phyloP scores from a whole-genome alignment of 30 jellyfish, hydroid and myxozoan genomes.

The Turritopsis dohrnii region DNA sequence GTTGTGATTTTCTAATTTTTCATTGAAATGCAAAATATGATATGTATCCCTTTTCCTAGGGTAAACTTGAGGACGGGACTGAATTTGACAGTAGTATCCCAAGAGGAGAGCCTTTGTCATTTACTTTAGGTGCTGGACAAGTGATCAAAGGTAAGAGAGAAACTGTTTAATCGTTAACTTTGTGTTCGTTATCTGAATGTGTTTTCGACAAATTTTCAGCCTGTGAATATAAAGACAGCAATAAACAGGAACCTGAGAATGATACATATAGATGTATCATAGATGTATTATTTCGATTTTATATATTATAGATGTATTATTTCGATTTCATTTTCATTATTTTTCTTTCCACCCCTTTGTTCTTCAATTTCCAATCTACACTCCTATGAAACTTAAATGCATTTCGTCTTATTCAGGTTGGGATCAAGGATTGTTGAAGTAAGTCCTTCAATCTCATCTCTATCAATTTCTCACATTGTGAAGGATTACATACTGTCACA shows the following conservation, averaged over 20 bases:
- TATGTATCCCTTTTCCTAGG: conserved; percentile 32
- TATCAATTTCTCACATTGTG: neutral
- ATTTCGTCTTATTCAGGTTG: conserved; percentile 54
- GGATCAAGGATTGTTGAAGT: conserved; percentile 96
- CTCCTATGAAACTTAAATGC: neutral
- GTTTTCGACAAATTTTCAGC: too few relatives aligned
- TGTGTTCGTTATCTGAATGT: too few relatives aligned
- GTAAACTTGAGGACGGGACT: conserved; percentile 87
- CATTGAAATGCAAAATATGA: neutral
- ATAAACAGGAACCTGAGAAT: too few relatives aligned
- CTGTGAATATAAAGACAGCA: too few relatives aligned
- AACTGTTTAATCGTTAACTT: too few relatives aligned
- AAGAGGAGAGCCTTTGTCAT: conserved; percentile 83
- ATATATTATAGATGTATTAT: too few relatives aligned
- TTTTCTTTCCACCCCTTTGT: too few relatives aligned
- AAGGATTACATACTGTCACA: neutral
- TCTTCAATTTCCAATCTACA: too few relatives aligned
- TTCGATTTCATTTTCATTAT: too few relatives aligned
- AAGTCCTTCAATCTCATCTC: conserved; percentile 1
- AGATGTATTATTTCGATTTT: neutral
- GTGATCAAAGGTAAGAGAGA: conserved; percentile 81
- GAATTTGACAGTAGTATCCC: conserved; percentile 94
- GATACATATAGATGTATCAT: too few relatives aligned
- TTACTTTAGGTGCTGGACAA: conserved; percentile 98
- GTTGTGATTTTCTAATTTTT: too few relatives aligned